Conservation (phyloP, 1,140 invertebrate genomes). For the Drosophila leontia region DNA sequence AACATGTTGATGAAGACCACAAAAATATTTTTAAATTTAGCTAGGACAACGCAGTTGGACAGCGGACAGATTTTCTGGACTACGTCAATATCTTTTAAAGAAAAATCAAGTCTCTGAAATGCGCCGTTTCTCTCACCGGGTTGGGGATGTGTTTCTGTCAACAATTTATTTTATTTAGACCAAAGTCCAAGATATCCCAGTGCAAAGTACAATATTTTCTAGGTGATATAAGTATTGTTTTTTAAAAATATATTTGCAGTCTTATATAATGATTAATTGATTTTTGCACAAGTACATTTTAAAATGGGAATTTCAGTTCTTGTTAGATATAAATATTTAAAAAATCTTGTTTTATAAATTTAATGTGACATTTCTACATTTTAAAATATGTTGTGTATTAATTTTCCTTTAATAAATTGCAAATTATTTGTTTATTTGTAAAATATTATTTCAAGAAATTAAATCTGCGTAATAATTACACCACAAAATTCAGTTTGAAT, state of each 20-base stretch:
- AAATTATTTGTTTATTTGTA: too few species aligned
- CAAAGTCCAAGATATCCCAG: slow-evolving; percentile 62
- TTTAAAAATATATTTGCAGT: not conserved
- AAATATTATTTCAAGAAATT: too few species aligned
- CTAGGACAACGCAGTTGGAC: slow-evolving; percentile 13
- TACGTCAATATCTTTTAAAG: slow-evolving; percentile 46
- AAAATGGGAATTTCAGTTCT: too few species aligned
- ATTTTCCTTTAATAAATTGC: not conserved
- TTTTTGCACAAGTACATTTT: not conserved
- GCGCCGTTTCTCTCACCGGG: slow-evolving; percentile 36
- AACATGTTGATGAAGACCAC: slow-evolving; percentile 2
- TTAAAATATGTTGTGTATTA: not conserved
- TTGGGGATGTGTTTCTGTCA: slow-evolving; percentile 48
- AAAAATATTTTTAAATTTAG: slow-evolving; percentile 37
- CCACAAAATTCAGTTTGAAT: not conserved
- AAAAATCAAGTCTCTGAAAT: slow-evolving; percentile 27
- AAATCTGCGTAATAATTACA: not conserved
- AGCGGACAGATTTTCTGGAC: slow-evolving; percentile 21
- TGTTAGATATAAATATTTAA: not conserved
- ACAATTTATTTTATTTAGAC: slow-evolving; percentile 61
- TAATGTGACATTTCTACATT: not conserved
- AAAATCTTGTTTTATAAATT: too few species aligned
- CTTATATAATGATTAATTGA: slow-evolving; percentile 4
- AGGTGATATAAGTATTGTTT: not conserved
- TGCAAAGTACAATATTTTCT: slow-evolving; percentile 43